Base-by-base conservation (phyloP, 1,140 invertebrate genomes). In the Drosophila quadrilineata region DNA sequence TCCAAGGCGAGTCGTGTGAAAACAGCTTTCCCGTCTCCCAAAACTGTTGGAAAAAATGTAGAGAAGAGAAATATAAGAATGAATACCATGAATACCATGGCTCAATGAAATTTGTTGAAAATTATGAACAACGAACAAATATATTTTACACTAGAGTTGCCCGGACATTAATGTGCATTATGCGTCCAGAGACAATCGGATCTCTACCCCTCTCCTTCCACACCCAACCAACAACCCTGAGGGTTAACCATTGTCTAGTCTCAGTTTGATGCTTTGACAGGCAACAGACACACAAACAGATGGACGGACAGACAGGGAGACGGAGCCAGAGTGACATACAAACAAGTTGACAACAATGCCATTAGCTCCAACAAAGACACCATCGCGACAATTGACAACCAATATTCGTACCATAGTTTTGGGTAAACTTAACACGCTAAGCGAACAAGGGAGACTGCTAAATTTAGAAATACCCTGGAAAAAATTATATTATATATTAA, bases 71-170 rank as follows among this genome's bases (percentile, higher is more conserved):
- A 29, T 29, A 6, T 10, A 28, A 35, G 28, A 48, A 49, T 53
- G 29, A 54, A 57, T 54, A 48, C 24, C 48, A 56, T 19, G 35
- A 24, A 35, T 33, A 31, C 40, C 45, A 48, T 58, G 10, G n/a
- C 58, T 74, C 66, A 57, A 80, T 71, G 71, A 69, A 65, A 76
- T 69, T 84, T 84, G 79, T 84, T 85, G 77, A 84, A 85, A 84
- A 85, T 70, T 67, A 71, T 85, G 80, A 74, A 84, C 62, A 77
- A 59, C 52, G 65, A 43, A 43, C 50, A 41, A 54, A 31, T 38
- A 12, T 77, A 65, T 77, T 69, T 82, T 84, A 43, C 64, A 76
- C 52, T 48, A 52, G 50, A 33, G 33, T 16, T n/a, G n/a, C 28
- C 28, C 64, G 45, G 60, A 71, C 60, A 53, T 49, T 72, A 76